Evolutionary conservation across 1,140 invertebrate species (phyloP), one percentile per base, ranked within the genome.

Genomic region (Bathynomus jamesi): DNA sequence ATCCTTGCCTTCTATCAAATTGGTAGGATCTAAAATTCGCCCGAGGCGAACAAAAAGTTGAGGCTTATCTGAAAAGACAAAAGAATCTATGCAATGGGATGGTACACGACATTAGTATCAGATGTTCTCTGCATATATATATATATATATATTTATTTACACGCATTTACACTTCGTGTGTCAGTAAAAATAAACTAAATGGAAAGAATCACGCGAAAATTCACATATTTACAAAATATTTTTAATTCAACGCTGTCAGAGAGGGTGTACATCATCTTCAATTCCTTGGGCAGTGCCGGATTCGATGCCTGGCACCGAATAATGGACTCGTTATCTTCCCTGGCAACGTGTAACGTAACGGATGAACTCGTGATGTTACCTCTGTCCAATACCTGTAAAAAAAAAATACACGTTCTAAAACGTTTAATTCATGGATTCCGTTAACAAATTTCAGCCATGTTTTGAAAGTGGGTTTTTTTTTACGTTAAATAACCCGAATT

Each of bases 1-100:
- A 61, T 69, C 67, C 4, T n/a, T 69, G 8, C 67, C 67, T 53
- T 69, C 67, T 28, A 61, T 60, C 28, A 69, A 61, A 61, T 69
- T 30, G 4, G 53, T 28, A 10, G 46, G 17, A 8, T 46, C 31
- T 2, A 69, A 53, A 32, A 69, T 69, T 5, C 46, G 17, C n/a
- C 67, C 67, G 17, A 69, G 46, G 17, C 46, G 30, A 10, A 69
- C 24, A n/a, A 29, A 28, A 2, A 69, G 40, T 2, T 61, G 17
- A 10, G 67, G 67, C 3, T 46, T 61, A 61, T 61, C 67, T 69
- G 66, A 11, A 46, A 46, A n/a, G n/a, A n/a, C n/a, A n/a, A n/a
- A n/a, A n/a, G n/a, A n/a, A n/a, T n/a, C n/a, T n/a, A n/a, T n/a
- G n/a, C n/a, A n/a, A n/a, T n/a, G n/a, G n/a, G n/a, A n/a, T n/a